Evolutionary conservation across 1,140 invertebrate genomes (phyloP), one percentile per base, ranked within the genome.

Genomic region (Drosophila mauritiana): DNA sequence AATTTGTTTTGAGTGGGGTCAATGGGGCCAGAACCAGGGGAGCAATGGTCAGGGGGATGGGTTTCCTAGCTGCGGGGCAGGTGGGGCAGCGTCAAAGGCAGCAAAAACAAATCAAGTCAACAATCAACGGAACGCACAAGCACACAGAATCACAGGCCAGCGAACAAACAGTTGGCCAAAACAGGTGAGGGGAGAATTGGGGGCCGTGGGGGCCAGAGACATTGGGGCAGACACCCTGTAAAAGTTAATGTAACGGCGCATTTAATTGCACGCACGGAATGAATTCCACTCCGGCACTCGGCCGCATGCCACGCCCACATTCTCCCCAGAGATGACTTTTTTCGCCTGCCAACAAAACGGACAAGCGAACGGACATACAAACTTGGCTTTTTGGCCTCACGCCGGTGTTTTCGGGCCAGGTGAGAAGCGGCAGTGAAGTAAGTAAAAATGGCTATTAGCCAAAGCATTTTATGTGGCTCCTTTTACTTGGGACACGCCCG

Each of bases 41-140:
- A 55, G 36, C 52, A 64, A 46, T 65, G 49, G 46, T 20, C 43
- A 34, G 37, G 49, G 40, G 40, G 40, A 27, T 34, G 37, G 54
- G 58, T 34, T 45, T 51, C 20, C 64, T 68, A 68, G 64, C 37
- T 20, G 46, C 27, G 20, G 59, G 39, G 46, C 31, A 20, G 27
- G 39, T 43, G 63, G 63, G 42, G 70, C 37, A 53, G 78, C 79
- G 75, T 78, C 69, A 88, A 88, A 78, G 78, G 83, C 83, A 88
- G 76, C 80, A 89, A 89, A 52, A 89, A 89, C 84, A 89, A 89
- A 89, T 89, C 84, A 90, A 91, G 88, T 91, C 88, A 91, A 91
- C 88, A 91, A 91, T 91, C 88, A 91, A 86, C 80, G 72, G 64
- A 74, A 78, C 68, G 73, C 67, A 80, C 63, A 81, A 58, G 63